Evolutionary conservation across 2,113 vertebrate genomes (phyloP).

Genomic region (Diphyllodes magnificus): DNA sequence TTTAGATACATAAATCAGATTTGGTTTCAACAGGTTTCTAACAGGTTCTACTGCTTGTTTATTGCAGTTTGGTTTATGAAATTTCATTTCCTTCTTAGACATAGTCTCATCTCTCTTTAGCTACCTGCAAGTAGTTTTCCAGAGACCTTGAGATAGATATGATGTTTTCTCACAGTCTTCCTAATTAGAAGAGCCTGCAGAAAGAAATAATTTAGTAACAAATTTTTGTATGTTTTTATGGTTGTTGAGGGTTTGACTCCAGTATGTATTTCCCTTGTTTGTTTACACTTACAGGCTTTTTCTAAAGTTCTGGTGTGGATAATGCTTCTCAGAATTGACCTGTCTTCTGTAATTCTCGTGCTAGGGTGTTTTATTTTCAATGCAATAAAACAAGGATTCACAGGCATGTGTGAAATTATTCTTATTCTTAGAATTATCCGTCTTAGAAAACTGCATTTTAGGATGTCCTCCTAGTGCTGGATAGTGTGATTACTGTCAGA

Average conservation of each 20-base stretch:
- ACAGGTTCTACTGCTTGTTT: not conserved
- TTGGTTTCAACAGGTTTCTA: not conserved
- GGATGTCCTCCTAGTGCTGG: not conserved
- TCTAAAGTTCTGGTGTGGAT: not conserved
- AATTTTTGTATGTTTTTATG: not conserved
- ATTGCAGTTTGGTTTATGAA: not conserved
- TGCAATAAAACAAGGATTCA: not conserved
- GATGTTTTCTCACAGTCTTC: not conserved
- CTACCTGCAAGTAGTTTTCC: not conserved
- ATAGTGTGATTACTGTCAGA: not conserved
- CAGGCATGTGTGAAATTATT: not conserved
- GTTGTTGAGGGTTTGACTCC: not conserved
- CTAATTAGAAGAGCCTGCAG: not conserved
- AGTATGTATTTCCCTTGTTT: not conserved
- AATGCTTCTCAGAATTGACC: not conserved
- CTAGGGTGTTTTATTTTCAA: not conserved
- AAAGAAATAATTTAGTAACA: not conserved
- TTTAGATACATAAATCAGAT: not conserved
- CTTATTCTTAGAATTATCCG: not conserved
- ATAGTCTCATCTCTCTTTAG: not conserved
- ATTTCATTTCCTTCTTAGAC: not conserved
- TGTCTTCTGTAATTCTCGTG: not conserved
- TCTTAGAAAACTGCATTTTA: not conserved
- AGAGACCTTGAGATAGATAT: not conserved
- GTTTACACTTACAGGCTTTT: not conserved